These are phyloP conservation scores for Sebastolobus altivelis DNA, from an alignment of 2,797 vertebrate species.

Conservation along the genomic window DNA sequence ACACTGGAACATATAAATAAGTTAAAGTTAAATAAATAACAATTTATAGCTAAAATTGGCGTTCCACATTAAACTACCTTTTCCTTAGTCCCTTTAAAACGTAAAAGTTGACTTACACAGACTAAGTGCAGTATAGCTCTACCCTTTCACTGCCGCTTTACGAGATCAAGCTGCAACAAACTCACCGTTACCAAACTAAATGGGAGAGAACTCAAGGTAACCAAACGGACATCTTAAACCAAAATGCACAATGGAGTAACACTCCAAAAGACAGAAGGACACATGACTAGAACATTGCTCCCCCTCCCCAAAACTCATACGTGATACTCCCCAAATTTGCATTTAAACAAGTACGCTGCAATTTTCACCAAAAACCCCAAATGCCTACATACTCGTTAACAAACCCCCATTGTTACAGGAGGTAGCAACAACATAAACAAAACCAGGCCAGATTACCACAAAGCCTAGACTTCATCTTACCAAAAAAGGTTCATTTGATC, in stretches of 20 bases:
- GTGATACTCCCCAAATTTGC: not conserved
- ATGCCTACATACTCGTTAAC: not conserved
- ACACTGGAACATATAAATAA: no score
- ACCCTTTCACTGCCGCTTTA: not conserved
- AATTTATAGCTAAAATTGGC: no score
- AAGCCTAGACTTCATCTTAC: not conserved
- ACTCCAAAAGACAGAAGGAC: not conserved
- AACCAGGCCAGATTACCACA: not conserved
- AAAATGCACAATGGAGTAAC: not conserved
- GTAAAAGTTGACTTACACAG: no score
- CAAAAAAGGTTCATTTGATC: constrained; percentile 5
- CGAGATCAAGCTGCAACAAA: not conserved
- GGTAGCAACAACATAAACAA: not conserved
- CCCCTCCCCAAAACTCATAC: not conserved
- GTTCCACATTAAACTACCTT: no score
- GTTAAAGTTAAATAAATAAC: no score
- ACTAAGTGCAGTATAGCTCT: not conserved
- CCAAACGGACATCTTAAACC: not conserved
- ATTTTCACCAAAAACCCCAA: not conserved
- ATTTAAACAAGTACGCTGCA: not conserved
- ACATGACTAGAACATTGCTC: not conserved
- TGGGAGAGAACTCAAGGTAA: not conserved
- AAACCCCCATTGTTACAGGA: not conserved
- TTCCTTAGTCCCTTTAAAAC: no score
- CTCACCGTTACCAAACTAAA: not conserved